These are phyloP conservation scores for Phoxinus phoxinus DNA, from an alignment of 2,113 vertebrate genomes.

Conservation along the genomic window DNA sequence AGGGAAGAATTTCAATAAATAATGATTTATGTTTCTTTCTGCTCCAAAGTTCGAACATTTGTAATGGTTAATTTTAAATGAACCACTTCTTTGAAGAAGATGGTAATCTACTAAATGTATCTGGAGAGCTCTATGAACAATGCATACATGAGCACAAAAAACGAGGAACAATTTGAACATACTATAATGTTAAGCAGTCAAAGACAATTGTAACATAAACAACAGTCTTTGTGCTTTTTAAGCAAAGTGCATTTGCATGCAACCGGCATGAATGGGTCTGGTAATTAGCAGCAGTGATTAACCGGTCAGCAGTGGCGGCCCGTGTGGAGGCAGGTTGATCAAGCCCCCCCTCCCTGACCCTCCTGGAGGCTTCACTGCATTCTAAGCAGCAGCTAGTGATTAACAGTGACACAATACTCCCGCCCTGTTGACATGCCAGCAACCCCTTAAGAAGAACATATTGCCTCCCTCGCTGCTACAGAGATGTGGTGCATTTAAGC, in stretches of 20 bases:
- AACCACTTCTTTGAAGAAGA: no score
- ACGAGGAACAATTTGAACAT: neutral
- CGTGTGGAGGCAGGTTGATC: slow-evolving; percentile 75
- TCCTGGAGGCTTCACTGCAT: slow-evolving; percentile 65
- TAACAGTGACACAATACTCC: slow-evolving; percentile 68
- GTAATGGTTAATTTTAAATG: no score
- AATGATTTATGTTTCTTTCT: neutral
- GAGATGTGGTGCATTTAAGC: slow-evolving; percentile 35
- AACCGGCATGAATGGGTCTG: slow-evolving; percentile 65
- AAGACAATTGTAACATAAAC: neutral
- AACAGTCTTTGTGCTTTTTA: slow-evolving; percentile 39
- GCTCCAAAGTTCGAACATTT: no score
- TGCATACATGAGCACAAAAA: slow-evolving; percentile 27
- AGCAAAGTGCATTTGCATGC: slow-evolving; percentile 77
- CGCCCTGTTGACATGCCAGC: slow-evolving; percentile 58
- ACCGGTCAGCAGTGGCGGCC: slow-evolving; percentile 73
- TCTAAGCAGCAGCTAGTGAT: slow-evolving; percentile 75
- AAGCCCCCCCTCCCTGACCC: slow-evolving; percentile 64
- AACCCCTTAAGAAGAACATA: slow-evolving; percentile 61
- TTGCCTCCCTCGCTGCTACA: neutral
- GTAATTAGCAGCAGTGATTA: slow-evolving; percentile 85
- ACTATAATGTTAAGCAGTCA: slow-evolving; percentile 30
- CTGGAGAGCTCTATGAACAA: slow-evolving; percentile 60
- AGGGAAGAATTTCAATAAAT: neutral
- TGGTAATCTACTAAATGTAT: neutral